Conservation (phyloP, 2,888 invertebrate species). For the Helicoverpa assulta region DNA sequence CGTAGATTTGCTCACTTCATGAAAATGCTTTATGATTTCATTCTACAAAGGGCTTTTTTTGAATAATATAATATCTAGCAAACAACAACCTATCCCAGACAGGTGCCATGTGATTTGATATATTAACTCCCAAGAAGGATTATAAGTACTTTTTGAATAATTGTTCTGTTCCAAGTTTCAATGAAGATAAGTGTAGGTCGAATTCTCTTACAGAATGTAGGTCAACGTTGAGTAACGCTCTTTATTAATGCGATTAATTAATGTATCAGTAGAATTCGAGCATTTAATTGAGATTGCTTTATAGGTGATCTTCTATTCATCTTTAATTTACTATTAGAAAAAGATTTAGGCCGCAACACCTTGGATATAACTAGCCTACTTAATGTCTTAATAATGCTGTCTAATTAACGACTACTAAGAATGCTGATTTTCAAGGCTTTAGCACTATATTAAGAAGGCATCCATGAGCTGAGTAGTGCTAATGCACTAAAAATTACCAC, state of each 20-base stretch:
- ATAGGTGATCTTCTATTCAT: slow-evolving; percentile 19
- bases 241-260: slow-evolving; percentile 36
- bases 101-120: no score
- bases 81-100: no score
- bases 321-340: slow-evolving; percentile 32
- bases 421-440: slow-evolving; percentile 26
- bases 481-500: slow-evolving; percentile 58
- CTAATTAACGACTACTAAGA: slow-evolving; percentile 41
- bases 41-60: no score
- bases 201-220: slow-evolving; percentile 14
- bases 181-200: not conserved
- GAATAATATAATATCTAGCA: no score
- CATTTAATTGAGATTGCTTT: slow-evolving; percentile 31
- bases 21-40: no score
- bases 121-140: no score
- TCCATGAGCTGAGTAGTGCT: slow-evolving; percentile 38
- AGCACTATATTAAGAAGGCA: slow-evolving; percentile 19
- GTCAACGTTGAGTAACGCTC: slow-evolving; percentile 24
- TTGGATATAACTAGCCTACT: slow-evolving; percentile 24
- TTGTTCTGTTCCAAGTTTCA: not conserved
- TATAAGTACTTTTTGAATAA: not conserved
- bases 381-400: slow-evolving; percentile 33
- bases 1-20: no score
- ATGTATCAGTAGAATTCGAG: slow-evolving; percentile 12
- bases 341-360: slow-evolving; percentile 16